These are phyloP conservation scores for Habrosyne pyritoides DNA, from an alignment of 2,888 invertebrate species.

Conservation along the genomic window DNA sequence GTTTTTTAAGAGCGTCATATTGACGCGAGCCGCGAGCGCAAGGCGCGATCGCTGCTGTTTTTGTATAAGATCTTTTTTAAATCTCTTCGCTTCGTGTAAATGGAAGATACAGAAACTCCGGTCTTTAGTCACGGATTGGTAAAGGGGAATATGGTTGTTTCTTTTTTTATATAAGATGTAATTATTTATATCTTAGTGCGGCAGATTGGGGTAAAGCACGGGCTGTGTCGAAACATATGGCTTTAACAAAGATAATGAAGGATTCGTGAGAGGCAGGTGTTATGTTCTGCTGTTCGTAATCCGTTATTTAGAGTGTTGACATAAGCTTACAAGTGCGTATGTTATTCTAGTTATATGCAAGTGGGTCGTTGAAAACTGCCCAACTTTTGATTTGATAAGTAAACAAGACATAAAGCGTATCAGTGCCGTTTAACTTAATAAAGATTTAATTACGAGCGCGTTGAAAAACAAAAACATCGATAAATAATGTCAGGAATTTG, in stretches of 20 bases:
- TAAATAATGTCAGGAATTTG: slow-evolving; percentile 77
- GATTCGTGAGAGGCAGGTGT: slow-evolving; percentile 58
- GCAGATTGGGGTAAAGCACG: slow-evolving; percentile 57
- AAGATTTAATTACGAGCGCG: slow-evolving; percentile 15
- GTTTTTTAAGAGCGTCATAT: slow-evolving; percentile 80
- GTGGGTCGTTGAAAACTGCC: not conserved
- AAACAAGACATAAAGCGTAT: slow-evolving; percentile 6
- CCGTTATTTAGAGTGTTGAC: slow-evolving; percentile 31
- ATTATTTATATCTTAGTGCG: slow-evolving; percentile 58
- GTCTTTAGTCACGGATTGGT: slow-evolving; percentile 73
- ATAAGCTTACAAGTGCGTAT: slow-evolving; percentile 6
- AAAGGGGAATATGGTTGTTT: slow-evolving; percentile 68
- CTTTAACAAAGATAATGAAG: slow-evolving; percentile 59
- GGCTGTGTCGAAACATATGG: slow-evolving; percentile 68
- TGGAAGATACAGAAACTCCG: slow-evolving; percentile 65
- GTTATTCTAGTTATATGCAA: not conserved
- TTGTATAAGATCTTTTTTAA: slow-evolving; percentile 72
- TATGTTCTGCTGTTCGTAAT: slow-evolving; percentile 26
- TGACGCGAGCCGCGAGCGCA: slow-evolving; percentile 68
- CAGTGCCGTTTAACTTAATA: slow-evolving; percentile 4
- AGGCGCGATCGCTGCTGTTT: slow-evolving; percentile 71
- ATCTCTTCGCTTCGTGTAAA: slow-evolving; percentile 69
- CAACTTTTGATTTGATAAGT: not conserved
- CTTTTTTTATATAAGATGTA: slow-evolving; percentile 51
- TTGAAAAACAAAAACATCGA: slow-evolving; percentile 61